A percentile compares a stretch with the other conserved stretches of the same genome.
phyloP scores from a whole-genome alignment of 2,888 invertebrate species.

The Idaea aversata region DNA sequence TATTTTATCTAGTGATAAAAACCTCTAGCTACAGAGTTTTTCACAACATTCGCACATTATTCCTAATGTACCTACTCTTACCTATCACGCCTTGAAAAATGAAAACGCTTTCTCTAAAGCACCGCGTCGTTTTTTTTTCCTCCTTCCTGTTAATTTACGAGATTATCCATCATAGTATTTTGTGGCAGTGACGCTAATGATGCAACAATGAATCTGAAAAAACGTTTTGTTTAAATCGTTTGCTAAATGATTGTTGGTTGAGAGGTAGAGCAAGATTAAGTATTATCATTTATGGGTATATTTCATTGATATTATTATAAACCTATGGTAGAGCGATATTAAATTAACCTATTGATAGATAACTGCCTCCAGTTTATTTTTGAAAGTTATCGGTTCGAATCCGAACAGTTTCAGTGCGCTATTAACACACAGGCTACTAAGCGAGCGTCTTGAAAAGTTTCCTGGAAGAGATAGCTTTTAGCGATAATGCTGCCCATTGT shows the following conservation, averaged over 20 bases:
- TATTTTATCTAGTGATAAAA: conserved; percentile 19
- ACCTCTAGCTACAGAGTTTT: conserved; percentile 41
- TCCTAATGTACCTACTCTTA: conserved; percentile 46
- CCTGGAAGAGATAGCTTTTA: too few relatives aligned
- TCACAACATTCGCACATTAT: conserved; percentile 59
- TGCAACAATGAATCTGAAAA: conserved; percentile 30
- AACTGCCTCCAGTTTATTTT: too few relatives aligned
- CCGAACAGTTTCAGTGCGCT: too few relatives aligned
- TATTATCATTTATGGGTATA: neutral
- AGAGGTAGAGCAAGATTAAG: neutral
- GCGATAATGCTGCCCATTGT: too few relatives aligned
- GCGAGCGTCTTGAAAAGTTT: too few relatives aligned
- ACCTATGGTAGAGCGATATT: too few relatives aligned
- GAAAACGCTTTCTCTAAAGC: conserved; percentile 41
- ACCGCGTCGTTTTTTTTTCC: conserved; percentile 35
- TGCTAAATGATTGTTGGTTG: neutral
- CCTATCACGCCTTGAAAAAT: conserved; percentile 59
- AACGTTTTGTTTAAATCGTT: conserved; percentile 28
- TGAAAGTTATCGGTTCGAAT: too few relatives aligned
- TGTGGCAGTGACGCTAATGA: conserved; percentile 29
- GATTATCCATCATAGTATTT: conserved; percentile 45
- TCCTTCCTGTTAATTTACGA: conserved; percentile 45
- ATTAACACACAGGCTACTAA: too few relatives aligned
- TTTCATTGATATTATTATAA: neutral
- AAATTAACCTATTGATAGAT: too few relatives aligned